phyloP scores from a whole-genome alignment of 1,140 invertebrate genomes.

The Dendroctonus ponderosae region DNA sequence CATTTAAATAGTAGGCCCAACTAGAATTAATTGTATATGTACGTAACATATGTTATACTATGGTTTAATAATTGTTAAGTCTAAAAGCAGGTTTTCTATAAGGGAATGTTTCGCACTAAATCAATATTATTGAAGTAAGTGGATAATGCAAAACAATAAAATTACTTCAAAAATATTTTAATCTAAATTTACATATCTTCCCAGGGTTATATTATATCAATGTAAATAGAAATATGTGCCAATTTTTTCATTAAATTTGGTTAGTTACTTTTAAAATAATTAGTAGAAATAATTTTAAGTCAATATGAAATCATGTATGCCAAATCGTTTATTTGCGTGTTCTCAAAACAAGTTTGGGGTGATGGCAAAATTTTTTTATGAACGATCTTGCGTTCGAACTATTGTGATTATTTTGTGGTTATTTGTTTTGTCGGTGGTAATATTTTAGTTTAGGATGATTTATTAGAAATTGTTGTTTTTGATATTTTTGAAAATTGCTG shows the following conservation, averaged over 20 bases:
- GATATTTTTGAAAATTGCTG: conserved; percentile 37
- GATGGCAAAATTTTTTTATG: conserved; percentile 22
- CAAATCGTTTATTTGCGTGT: conserved; percentile 18
- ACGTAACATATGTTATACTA: conserved; percentile 20
- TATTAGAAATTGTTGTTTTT: conserved; percentile 30
- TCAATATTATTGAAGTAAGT: conserved; percentile 23
- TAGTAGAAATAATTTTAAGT: conserved; percentile 39
- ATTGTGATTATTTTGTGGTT: conserved; percentile 26
- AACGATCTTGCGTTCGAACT: conserved; percentile 1
- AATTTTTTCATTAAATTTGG: conserved; percentile 44
- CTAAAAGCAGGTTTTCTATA: conserved; percentile 19
- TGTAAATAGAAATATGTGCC: conserved; percentile 49
- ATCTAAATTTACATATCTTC: conserved; percentile 48
- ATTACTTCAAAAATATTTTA: conserved; percentile 25
- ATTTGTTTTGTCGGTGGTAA: conserved; percentile 22
- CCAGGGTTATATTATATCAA: conserved; percentile 48
- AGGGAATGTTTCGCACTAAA: conserved; percentile 20
- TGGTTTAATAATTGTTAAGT: conserved; percentile 21
- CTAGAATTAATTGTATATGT: conserved; percentile 9
- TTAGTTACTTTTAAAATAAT: conserved; percentile 35
- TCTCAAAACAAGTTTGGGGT: conserved; percentile 1
- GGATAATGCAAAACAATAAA: conserved; percentile 26
- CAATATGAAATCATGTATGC: conserved; percentile 35
- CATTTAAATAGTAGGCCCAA: background rate
- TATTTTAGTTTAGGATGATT: conserved; percentile 1